These are phyloP conservation scores for Nemapogon koenigi DNA, from an alignment of 2,888 invertebrate species.

Conservation along the genomic window DNA sequence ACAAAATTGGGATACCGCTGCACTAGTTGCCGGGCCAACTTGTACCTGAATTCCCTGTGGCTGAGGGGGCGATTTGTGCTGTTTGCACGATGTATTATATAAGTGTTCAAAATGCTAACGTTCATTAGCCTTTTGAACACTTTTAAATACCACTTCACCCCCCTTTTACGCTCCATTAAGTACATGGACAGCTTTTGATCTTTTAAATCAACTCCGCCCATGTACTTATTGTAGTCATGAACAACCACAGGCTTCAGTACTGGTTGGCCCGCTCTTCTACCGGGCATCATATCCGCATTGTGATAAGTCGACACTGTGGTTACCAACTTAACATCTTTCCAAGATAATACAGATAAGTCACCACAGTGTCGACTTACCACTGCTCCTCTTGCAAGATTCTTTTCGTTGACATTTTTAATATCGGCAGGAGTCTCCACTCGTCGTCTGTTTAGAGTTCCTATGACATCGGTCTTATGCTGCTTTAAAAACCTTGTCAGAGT, in stretches of 20 bases:
- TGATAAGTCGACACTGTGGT: conserved; percentile 13
- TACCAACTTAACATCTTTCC: conserved; percentile 12
- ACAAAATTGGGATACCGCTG: not conserved
- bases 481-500: conserved; percentile 2
- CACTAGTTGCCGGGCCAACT: conserved; percentile 9
- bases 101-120: conserved; percentile 12
- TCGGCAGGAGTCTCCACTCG: conserved; percentile 3
- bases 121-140: conserved; percentile 10
- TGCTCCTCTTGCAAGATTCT: conserved; percentile 4
- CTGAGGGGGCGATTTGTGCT: conserved; percentile 12
- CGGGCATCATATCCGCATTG: not conserved
- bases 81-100: conserved; percentile 13
- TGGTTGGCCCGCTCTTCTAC: not conserved
- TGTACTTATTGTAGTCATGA: conserved; percentile 9
- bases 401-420: not conserved
- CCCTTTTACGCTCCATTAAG: conserved; percentile 8
- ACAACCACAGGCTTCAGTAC: conserved; percentile 6
- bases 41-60: conserved; percentile 14
- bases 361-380: conserved; percentile 9
- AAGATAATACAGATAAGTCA: conserved; percentile 10
- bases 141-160: conserved; percentile 12
- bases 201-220: conserved; percentile 12
- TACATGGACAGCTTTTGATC: conserved; percentile 7
- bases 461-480: conserved; percentile 4
- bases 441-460: conserved; percentile 8